Percentiles rank a stretch among this genome's conserved stretches.
phyloP scores from a whole-genome alignment of 2,888 invertebrate genomes.

The Meiosimyza decipiens region DNA sequence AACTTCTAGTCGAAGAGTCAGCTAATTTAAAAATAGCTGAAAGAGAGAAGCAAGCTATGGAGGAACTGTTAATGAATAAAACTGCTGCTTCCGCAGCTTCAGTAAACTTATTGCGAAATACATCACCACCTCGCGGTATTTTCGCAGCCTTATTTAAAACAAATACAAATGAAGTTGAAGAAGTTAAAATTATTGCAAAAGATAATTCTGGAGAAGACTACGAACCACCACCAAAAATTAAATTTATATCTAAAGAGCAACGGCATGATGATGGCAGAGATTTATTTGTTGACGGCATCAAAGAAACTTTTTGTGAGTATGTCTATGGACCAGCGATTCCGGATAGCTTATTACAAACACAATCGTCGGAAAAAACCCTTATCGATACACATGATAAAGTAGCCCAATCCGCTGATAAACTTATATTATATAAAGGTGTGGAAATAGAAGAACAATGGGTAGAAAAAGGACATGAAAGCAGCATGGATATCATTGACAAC shows the following conservation, averaged over 20 bases:
- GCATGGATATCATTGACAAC: constrained; percentile 36
- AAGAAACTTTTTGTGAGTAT: constrained; percentile 34
- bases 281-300: constrained; percentile 37
- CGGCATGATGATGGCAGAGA: constrained; percentile 49
- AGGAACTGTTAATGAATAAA: constrained; percentile 40
- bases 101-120: constrained; percentile 72
- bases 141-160: constrained; percentile 67
- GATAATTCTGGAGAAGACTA: constrained; percentile 10
- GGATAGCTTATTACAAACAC: background rate
- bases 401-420: constrained; percentile 45
- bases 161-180: background rate
- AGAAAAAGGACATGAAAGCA: constrained; percentile 46
- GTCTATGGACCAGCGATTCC: constrained; percentile 54
- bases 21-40: constrained; percentile 38
- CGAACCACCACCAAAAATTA: constrained; percentile 4
- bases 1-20: constrained; percentile 47
- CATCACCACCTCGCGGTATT: constrained; percentile 78
- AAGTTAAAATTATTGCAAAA: constrained; percentile 14
- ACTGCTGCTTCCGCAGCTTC: constrained; percentile 56
- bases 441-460: constrained; percentile 55
- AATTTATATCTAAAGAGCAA: background rate
- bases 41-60: constrained; percentile 48
- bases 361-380: constrained; percentile 27
- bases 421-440: constrained; percentile 30
- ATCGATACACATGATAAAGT: constrained; percentile 48